phyloP scores from a whole-genome alignment of 2,113 vertebrate genomes.

The Oryctolagus cuniculus region DNA sequence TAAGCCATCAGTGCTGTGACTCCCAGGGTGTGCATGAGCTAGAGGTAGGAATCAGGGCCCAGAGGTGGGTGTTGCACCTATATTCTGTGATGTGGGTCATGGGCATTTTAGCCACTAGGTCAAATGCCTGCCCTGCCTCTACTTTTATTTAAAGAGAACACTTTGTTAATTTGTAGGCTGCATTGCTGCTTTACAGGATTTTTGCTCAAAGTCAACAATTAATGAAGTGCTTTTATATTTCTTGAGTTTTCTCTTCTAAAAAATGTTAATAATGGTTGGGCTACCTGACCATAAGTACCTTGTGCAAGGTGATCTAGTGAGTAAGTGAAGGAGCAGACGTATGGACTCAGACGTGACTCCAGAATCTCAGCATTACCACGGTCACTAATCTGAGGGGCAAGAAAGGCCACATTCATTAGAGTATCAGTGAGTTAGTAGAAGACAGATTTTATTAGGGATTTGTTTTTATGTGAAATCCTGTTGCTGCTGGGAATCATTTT shows the following conservation, averaged over 20 bases:
- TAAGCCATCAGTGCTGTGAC: too few species aligned
- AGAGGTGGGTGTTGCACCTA: too few species aligned
- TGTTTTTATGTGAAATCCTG: constrained; percentile 39
- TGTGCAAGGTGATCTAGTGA: neutral
- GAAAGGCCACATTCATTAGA: neutral
- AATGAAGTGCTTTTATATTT: neutral
- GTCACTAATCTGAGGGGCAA: neutral
- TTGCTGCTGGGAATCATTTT: constrained; percentile 26
- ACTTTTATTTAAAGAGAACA: neutral
- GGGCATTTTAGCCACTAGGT: too few species aligned
- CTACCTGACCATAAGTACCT: neutral
- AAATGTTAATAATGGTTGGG: neutral
- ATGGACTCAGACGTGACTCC: neutral
- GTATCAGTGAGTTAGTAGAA: neutral
- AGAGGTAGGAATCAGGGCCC: too few species aligned
- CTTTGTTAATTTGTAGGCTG: neutral
- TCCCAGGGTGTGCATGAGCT: too few species aligned
- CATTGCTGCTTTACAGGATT: constrained; percentile 2
- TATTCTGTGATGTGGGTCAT: too few species aligned
- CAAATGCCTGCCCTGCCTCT: too few species aligned
- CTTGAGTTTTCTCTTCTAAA: constrained; percentile 23
- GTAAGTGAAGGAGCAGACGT: neutral
- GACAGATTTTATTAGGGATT: constrained; percentile 1
- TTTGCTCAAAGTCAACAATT: constrained; percentile 25
- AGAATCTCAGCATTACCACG: neutral